Conservation (phyloP, 2,888 invertebrate species). For the Aphodius granarius region DNA sequence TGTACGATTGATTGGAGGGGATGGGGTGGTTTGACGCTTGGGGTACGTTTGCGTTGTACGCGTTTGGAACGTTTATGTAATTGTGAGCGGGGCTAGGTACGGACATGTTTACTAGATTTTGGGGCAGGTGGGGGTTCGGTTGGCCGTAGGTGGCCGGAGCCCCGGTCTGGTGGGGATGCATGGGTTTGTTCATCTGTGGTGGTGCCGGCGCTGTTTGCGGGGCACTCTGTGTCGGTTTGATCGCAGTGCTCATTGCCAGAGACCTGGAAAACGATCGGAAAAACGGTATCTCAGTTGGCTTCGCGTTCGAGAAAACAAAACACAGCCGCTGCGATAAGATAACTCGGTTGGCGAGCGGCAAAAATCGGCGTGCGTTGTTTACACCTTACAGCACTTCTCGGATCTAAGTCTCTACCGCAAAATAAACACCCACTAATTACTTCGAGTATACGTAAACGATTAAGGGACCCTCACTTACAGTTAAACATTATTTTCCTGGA, state of each 20-base stretch:
- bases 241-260: slow-evolving; percentile 62
- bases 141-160: slow-evolving; percentile 45
- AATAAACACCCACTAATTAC: neutral
- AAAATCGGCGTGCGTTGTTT: neutral
- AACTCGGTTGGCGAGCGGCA: neutral
- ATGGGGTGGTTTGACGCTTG: slow-evolving; percentile 42
- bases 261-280: neutral
- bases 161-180: slow-evolving; percentile 43
- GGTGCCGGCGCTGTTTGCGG: slow-evolving; percentile 49
- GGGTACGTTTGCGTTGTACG: slow-evolving; percentile 38
- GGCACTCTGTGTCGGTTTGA: slow-evolving; percentile 60
- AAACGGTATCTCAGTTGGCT: neutral
- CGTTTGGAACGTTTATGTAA: slow-evolving; percentile 44
- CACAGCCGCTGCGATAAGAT: neutral
- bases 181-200: slow-evolving; percentile 44
- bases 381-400: neutral
- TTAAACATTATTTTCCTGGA: neutral
- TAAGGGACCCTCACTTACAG: neutral
- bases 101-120: slow-evolving; percentile 42
- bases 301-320: neutral
- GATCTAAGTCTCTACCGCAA: neutral
- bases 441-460: no score
- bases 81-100: slow-evolving; percentile 37
- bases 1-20: slow-evolving; percentile 36
- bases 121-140: slow-evolving; percentile 44